These are phyloP conservation scores for Phortica okadai DNA, from an alignment of 2,888 invertebrate species.

Conservation along the genomic window DNA sequence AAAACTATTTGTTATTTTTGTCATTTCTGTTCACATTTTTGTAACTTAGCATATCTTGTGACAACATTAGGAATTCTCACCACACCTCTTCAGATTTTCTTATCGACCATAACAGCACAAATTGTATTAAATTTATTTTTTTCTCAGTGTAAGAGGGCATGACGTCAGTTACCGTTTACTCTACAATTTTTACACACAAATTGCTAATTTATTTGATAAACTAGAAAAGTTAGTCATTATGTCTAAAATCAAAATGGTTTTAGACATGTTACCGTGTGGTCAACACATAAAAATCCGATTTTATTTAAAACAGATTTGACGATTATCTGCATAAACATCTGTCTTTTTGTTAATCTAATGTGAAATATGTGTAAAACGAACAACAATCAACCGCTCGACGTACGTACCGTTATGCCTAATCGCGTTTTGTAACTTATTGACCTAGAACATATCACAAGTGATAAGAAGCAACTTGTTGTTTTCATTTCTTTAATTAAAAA, in stretches of 20 bases:
- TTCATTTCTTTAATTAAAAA: slow-evolving; percentile 2
- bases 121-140: background rate
- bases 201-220: slow-evolving; percentile 16
- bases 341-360: no score
- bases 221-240: background rate
- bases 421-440: slow-evolving; percentile 11
- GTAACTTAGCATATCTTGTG: no score
- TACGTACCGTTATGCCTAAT: background rate
- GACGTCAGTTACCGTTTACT: slow-evolving; percentile 3
- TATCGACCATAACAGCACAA: no score
- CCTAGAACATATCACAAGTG: slow-evolving; percentile 38
- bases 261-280: background rate
- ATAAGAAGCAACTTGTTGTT: slow-evolving; percentile 43
- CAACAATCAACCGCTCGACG: background rate
- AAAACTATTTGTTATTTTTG: no score
- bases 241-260: background rate
- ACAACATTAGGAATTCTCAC: no score
- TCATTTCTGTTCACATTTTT: no score
- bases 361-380: background rate
- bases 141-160: background rate
- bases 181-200: background rate
- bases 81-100: no score
- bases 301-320: background rate
- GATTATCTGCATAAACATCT: no score
- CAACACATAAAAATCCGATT: background rate